phyloP scores from a whole-genome alignment of 2,888 invertebrate genomes.

The Strigamia maritima region DNA sequence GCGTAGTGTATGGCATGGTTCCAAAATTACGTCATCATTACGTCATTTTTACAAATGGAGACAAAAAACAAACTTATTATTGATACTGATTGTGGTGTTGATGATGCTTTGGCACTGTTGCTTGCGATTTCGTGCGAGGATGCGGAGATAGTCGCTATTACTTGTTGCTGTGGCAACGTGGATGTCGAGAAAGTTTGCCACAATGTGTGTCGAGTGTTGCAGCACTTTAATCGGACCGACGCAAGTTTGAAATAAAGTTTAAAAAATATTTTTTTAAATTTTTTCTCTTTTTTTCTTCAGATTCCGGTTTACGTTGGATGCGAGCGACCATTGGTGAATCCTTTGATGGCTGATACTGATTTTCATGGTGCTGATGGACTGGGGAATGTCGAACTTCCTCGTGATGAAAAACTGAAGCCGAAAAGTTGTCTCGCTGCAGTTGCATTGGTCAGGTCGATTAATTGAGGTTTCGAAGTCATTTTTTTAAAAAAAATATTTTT shows the following conservation, averaged over 20 bases:
- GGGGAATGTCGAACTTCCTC: conserved; percentile 44
- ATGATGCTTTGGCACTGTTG: conserved; percentile 51
- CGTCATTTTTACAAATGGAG: not conserved
- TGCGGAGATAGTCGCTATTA: conserved; percentile 49
- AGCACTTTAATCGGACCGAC: conserved; percentile 47
- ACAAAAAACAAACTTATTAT: conserved; percentile 45
- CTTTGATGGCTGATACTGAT: not conserved
- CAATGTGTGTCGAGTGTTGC: conserved; percentile 49
- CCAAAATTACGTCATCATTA: not conserved
- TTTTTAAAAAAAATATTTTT: not conserved
- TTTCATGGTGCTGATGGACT: conserved; percentile 43
- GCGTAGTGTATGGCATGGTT: not conserved
- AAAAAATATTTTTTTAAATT: not conserved
- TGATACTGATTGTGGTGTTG: conserved; percentile 51
- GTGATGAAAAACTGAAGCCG: conserved; percentile 43
- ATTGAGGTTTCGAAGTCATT: not conserved
- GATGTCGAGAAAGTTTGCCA: conserved; percentile 47
- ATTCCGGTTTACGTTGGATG: conserved; percentile 49
- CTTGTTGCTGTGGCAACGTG: conserved; percentile 50
- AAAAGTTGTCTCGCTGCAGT: conserved; percentile 45
- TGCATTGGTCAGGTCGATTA: conserved; percentile 45
- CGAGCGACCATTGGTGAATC: conserved; percentile 43
- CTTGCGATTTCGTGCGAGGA: conserved; percentile 47
- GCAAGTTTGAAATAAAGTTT: conserved; percentile 37
- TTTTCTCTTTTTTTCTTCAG: conserved; percentile 36